Percentiles rank a stretch among this genome's conserved stretches.
Evolutionary conservation across 1,140 invertebrate genomes (phyloP).

Genomic region (Schlechtendalia chinensis): DNA sequence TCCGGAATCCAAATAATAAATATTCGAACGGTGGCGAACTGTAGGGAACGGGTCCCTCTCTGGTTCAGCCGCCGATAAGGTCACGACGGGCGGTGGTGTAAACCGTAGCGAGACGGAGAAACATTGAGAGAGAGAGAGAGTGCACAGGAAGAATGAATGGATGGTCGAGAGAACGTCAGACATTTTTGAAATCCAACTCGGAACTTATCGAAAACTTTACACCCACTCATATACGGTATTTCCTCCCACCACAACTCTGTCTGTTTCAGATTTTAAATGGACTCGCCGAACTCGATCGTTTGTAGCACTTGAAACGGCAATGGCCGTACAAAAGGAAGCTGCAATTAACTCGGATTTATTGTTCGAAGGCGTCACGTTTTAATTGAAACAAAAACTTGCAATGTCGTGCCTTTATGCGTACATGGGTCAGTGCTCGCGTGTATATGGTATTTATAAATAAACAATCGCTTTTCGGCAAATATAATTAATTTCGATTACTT

Average conservation of each 20-base stretch:
- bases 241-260: neutral
- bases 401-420: neutral
- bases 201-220: constrained; percentile 35
- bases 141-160: neutral
- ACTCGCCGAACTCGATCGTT: neutral
- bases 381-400: constrained; percentile 36
- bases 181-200: constrained; percentile 27
- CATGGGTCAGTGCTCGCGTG: neutral
- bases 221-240: neutral
- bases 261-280: constrained; percentile 40
- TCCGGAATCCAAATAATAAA: constrained; percentile 42
- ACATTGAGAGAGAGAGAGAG: neutral
- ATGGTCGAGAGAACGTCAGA: constrained; percentile 28
- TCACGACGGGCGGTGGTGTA: too few species aligned
- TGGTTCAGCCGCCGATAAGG: neutral
- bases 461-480: neutral
- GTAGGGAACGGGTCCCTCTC: neutral
- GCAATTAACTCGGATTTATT: constrained; percentile 40
- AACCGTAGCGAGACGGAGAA: too few species aligned
- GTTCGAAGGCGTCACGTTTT: constrained; percentile 2
- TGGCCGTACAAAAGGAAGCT: neutral
- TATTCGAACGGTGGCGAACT: neutral
- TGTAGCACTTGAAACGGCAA: neutral
- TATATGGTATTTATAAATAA: constrained; percentile 19
- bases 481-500: neutral